Percentiles rank a stretch among this genome's conserved stretches.
phyloP scores from a whole-genome alignment of 1,140 invertebrate genomes.

The Sarcophaga bullata region DNA sequence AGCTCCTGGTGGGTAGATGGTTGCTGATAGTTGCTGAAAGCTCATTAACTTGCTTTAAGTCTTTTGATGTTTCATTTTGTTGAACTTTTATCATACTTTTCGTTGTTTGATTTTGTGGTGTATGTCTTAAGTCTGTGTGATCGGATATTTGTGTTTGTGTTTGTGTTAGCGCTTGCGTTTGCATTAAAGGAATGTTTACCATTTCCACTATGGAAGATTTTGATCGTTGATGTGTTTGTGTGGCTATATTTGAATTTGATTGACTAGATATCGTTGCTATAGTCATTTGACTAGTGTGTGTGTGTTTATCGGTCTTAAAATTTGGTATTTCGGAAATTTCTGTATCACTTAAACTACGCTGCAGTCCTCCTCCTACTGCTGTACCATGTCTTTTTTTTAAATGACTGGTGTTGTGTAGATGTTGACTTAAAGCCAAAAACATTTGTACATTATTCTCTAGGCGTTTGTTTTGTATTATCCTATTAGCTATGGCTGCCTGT shows the following conservation, averaged over 20 bases:
- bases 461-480: not conserved
- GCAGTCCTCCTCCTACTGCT: not conserved
- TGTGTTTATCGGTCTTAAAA: not conserved
- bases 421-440: conserved; percentile 27
- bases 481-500: not conserved
- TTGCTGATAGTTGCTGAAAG: no score
- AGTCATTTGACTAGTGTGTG: conserved; percentile 20
- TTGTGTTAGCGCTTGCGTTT: not conserved
- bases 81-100: not conserved
- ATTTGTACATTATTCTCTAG: conserved; percentile 42
- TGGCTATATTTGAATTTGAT: conserved; percentile 23
- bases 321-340: conserved; percentile 38
- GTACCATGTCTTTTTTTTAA: not conserved
- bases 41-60: not conserved
- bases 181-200: conserved; percentile 30
- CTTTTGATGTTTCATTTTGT: conserved; percentile 11
- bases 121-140: not conserved
- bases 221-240: conserved; percentile 13
- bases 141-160: not conserved
- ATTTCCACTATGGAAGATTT: conserved; percentile 26
- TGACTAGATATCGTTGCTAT: conserved; percentile 34
- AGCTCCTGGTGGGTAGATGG: not conserved
- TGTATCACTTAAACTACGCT: conserved; percentile 42
- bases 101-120: not conserved
- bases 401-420: not conserved